Evolutionary conservation across 2,797 vertebrate species (phyloP), one percentile per base, ranked within the genome.

Genomic region (Sciaenops ocellatus): DNA sequence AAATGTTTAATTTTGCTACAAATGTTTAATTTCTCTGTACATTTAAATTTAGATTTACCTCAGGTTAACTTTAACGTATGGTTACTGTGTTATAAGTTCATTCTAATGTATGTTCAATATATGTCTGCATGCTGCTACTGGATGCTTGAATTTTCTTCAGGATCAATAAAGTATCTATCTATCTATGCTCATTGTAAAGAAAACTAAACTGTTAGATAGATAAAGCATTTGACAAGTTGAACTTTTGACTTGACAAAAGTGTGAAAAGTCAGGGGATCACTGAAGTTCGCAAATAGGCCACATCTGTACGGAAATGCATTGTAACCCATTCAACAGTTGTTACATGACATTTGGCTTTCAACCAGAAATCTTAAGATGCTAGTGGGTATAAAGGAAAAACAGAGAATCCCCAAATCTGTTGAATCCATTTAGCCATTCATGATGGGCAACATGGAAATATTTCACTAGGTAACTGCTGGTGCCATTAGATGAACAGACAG

Each of bases 241-340:
- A 76, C 57, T n/a, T 64, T 26, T 65, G 18, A 60, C 62, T 52
- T 42, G 34, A 65, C 28, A 17, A 44, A 9, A 18, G 3, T 44
- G 17, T 24, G 20, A 54, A 67, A 18, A 71, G 30, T 18, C 12
- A 44, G 13, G 24, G 8, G 48, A 46, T 28, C 8, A 55, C 12
- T 8, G 11, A 34, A 60, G 7, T 13, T 71, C n/a, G 61, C 30
- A 62, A 50, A 73, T 20, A 26, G 34, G 34, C 20, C 50, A 24
- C 13, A 5, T 63, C 38, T 47, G n/a, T 2, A 64, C 13, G 16
- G 41, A 38, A 57, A 63, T 28, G 7, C 22, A n/a, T 30, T 42
- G n/a, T 54, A 34, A 52, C 38, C 38, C 41, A 22, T 26, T 15
- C 3, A 42, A 46, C 51, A 48, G n/a, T 22, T 46, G 22, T 9